A percentile compares a stretch with the other conserved stretches of the same genome.
Evolutionary conservation across 2,888 invertebrate species (phyloP).

Genomic region (Venusia cambrica): DNA sequence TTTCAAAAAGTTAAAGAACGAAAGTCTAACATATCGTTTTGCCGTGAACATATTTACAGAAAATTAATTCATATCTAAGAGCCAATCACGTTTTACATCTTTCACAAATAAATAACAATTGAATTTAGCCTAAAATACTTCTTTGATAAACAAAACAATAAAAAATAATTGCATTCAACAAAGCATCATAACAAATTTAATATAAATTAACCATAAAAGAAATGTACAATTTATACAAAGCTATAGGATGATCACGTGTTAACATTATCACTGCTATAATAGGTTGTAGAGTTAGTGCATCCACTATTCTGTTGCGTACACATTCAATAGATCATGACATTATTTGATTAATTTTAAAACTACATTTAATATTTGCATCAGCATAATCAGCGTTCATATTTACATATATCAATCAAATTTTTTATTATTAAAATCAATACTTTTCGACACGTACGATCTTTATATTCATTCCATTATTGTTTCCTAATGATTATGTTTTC

Average conservation of each 20-base stretch:
- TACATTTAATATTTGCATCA: conserved; percentile 41
- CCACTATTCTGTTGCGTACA: conserved; percentile 28
- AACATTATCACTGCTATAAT: conserved; percentile 72
- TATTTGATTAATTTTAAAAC: conserved; percentile 29
- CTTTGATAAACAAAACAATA: conserved; percentile 80
- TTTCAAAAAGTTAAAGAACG: conserved; percentile 69
- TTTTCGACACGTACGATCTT: conserved; percentile 28
- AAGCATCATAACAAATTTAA: conserved; percentile 77
- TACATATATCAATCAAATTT: conserved; percentile 28
- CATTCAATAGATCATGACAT: conserved; percentile 23
- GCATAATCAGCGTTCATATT: conserved; percentile 40
- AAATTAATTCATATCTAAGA: conserved; percentile 46
- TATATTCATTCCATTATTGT: conserved; percentile 26
- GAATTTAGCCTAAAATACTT: conserved; percentile 80
- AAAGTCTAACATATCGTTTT: conserved; percentile 65
- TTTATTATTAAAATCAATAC: conserved; percentile 23
- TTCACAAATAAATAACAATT: conserved; percentile 79
- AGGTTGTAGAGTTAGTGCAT: conserved; percentile 43
- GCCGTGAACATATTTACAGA: conserved; percentile 66
- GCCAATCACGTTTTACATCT: conserved; percentile 74
- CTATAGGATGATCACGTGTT: conserved; percentile 73
- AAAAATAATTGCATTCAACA: conserved; percentile 81
- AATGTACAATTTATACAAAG: conserved; percentile 79
- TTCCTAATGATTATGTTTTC: conserved; percentile 30
- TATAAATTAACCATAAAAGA: conserved; percentile 78